Evolutionary conservation across 2,888 invertebrate genomes (phyloP).

Genomic region (Sinohyriopsis cumingii): DNA sequence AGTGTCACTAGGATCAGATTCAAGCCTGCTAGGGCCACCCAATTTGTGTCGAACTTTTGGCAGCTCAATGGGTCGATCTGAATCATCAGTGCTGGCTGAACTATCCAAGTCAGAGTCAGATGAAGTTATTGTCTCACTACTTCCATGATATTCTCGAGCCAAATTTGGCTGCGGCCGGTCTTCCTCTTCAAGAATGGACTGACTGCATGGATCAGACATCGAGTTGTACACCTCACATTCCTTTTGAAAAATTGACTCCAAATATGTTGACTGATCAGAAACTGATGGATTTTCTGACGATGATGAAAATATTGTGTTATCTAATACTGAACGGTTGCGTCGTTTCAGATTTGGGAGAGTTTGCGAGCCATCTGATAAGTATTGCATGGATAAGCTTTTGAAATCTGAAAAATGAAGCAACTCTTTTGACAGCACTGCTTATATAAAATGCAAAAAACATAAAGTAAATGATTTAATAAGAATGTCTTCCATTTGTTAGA

Average conservation of each 20-base stretch:
- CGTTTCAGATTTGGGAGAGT: conserved; percentile 23
- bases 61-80: too few species aligned
- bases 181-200: conserved; percentile 23
- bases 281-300: background rate
- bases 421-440: background rate
- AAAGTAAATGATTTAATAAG: background rate
- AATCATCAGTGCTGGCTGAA: too few species aligned
- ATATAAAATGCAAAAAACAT: conserved; percentile 15
- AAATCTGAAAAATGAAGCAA: conserved; percentile 23
- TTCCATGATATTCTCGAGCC: conserved; percentile 28
- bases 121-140: conserved; percentile 2
- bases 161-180: conserved; percentile 13
- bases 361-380: conserved; percentile 17
- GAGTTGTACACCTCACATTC: conserved; percentile 43
- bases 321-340: too few species aligned
- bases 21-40: too few species aligned
- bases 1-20: background rate
- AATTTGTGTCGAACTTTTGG: too few species aligned
- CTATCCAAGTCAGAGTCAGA: too few species aligned
- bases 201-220: conserved; percentile 30
- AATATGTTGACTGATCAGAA: conserved; percentile 29
- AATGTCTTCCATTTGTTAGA: too few species aligned
- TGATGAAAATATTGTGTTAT: too few species aligned
- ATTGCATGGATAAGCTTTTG: conserved; percentile 37
- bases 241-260: conserved; percentile 43